A percentile compares a stretch with the other conserved stretches of the same genome.
These are phyloP conservation scores for Megalonaias nervosa DNA, from an alignment of 1,140 invertebrate genomes.

Conservation along the genomic window DNA sequence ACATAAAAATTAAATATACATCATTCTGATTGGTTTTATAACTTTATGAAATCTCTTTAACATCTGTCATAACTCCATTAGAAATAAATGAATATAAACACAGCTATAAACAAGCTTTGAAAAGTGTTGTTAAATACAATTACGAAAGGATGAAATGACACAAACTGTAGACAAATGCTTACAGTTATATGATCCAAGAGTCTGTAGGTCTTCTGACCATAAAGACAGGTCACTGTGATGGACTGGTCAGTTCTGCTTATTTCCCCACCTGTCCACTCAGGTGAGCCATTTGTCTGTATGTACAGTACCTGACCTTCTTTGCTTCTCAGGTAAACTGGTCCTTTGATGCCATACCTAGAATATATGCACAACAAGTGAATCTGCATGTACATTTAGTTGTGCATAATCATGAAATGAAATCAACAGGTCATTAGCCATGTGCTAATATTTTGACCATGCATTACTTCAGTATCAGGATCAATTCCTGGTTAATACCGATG, in stretches of 20 bases:
- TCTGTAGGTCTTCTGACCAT: conserved; percentile 47
- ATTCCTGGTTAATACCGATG: too few relatives aligned
- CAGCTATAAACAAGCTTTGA: not conserved
- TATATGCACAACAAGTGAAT: not conserved
- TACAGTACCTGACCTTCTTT: conserved; percentile 63
- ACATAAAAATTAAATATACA: too few relatives aligned
- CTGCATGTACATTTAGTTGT: not conserved
- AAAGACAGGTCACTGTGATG: conserved; percentile 45
- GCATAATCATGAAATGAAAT: not conserved
- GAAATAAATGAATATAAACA: not conserved
- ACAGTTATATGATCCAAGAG: conserved; percentile 63
- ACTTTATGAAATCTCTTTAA: too few relatives aligned
- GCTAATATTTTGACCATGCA: too few relatives aligned
- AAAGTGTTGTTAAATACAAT: too few relatives aligned
- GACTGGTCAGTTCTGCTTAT: conserved; percentile 38
- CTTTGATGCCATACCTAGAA: conserved; percentile 68
- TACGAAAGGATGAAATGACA: not conserved
- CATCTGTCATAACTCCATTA: not conserved
- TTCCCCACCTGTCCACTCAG: conserved; percentile 51
- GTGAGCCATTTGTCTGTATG: conserved; percentile 25
- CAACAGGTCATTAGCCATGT: not conserved
- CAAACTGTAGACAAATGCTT: conserved; percentile 15
- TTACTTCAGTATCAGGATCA: too few relatives aligned
- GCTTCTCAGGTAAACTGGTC: conserved; percentile 63
- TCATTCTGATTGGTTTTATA: too few relatives aligned